Conservation (phyloP, 1,140 invertebrate species). For the Dendrolimus kikuchii region DNA sequence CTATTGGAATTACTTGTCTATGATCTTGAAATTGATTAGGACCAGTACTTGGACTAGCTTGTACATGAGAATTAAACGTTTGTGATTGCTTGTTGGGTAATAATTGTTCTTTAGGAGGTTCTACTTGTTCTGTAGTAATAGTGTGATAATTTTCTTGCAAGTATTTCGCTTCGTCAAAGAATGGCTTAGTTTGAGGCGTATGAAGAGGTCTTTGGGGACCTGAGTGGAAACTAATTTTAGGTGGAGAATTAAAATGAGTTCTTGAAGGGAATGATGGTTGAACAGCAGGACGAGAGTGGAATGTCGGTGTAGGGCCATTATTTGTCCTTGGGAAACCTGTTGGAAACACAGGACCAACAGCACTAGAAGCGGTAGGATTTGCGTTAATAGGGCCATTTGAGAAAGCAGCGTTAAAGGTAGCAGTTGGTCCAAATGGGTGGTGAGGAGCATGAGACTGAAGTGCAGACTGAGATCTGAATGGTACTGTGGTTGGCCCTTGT, state of each 20-base stretch:
- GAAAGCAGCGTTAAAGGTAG: constrained; percentile 37
- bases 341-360: constrained; percentile 33
- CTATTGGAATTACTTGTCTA: constrained; percentile 45
- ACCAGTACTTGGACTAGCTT: constrained; percentile 43
- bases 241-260: constrained; percentile 47
- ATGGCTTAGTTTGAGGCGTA: constrained; percentile 38
- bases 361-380: constrained; percentile 38
- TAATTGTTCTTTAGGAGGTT: constrained; percentile 52
- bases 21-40: constrained; percentile 45
- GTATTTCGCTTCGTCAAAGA: constrained; percentile 69
- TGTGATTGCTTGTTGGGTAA: constrained; percentile 42
- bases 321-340: constrained; percentile 35
- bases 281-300: constrained; percentile 39
- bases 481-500: constrained; percentile 49
- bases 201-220: constrained; percentile 63
- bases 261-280: constrained; percentile 38
- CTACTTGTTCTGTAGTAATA: constrained; percentile 66
- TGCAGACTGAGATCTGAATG: constrained; percentile 39
- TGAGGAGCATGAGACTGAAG: constrained; percentile 40
- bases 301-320: constrained; percentile 40
- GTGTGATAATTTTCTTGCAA: constrained; percentile 72
- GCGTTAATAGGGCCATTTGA: constrained; percentile 38
- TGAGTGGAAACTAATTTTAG: constrained; percentile 48
- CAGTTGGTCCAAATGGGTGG: constrained; percentile 48
- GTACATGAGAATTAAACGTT: constrained; percentile 41